These are phyloP conservation scores for Rhinolophus sinicus DNA, from an alignment of 2,113 vertebrate genomes.

Conservation along the genomic window DNA sequence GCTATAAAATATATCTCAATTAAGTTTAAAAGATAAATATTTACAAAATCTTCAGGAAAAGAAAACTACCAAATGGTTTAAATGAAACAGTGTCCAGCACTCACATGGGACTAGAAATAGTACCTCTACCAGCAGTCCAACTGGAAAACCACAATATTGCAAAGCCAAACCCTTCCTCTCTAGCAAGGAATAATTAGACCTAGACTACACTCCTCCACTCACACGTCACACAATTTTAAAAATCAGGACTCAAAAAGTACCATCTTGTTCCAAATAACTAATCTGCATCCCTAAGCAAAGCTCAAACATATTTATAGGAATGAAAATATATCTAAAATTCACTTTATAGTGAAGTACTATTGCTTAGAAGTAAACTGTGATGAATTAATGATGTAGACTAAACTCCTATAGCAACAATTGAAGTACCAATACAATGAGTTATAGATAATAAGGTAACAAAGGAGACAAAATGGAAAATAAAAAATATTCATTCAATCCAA, in stretches of 20 bases:
- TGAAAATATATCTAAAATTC: not conserved
- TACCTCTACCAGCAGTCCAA: not conserved
- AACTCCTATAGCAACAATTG: not conserved
- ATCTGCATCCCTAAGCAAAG: not conserved
- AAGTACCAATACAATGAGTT: not conserved
- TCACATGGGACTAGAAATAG: not conserved
- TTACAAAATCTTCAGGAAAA: not conserved
- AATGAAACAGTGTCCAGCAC: not conserved
- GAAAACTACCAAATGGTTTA: not conserved
- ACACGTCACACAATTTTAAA: not conserved
- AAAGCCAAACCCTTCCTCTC: not conserved
- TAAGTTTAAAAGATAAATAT: not conserved
- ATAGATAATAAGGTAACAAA: not conserved
- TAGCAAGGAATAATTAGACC: not conserved
- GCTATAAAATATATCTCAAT: not conserved
- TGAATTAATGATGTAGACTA: not conserved
- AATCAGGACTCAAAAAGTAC: not conserved
- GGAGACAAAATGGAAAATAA: not conserved
- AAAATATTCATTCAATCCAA: not conserved
- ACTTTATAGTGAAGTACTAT: not conserved
- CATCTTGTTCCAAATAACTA: not conserved
- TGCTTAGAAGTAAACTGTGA: not conserved
- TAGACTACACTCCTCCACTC: not conserved
- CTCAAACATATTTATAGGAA: not conserved
- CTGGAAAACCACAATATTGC: not conserved